Evolutionary conservation across 2,888 invertebrate genomes (phyloP).

Genomic region (Zonitis immaculata): DNA sequence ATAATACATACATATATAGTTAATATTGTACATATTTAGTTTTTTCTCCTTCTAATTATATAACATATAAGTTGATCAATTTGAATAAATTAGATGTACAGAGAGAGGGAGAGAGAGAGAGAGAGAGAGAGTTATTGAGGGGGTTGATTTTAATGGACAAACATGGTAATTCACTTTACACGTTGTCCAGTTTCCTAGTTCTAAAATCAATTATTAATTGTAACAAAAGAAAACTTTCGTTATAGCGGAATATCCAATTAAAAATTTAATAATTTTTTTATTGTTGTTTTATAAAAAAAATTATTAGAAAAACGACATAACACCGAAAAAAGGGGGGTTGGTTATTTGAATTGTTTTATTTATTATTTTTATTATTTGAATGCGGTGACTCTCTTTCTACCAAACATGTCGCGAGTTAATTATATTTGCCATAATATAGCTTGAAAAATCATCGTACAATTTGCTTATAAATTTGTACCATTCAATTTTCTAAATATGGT

Average conservation of each 20-base stretch:
- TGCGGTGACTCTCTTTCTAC: too few species aligned
- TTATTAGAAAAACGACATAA: not conserved
- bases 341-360: too few species aligned
- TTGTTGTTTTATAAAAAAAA: too few species aligned
- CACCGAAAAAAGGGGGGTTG: too few species aligned
- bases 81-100: not conserved
- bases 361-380: too few species aligned
- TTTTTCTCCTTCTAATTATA: too few species aligned
- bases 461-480: slow-evolving; percentile 40
- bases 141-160: not conserved
- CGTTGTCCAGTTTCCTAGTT: not conserved
- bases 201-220: too few species aligned
- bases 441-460: slow-evolving; percentile 33
- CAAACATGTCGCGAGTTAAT: slow-evolving; percentile 20
- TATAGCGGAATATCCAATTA: not conserved
- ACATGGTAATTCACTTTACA: not conserved
- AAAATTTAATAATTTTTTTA: not conserved
- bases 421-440: slow-evolving; percentile 21
- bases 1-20: too few species aligned
- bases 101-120: too few species aligned
- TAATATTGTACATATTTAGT: too few species aligned
- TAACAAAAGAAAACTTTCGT: not conserved
- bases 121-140: too few species aligned
- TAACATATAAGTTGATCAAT: not conserved
- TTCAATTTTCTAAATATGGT: slow-evolving; percentile 14